phyloP scores from a whole-genome alignment of 2,888 invertebrate species.

The Synanthedon formicaeformis region DNA sequence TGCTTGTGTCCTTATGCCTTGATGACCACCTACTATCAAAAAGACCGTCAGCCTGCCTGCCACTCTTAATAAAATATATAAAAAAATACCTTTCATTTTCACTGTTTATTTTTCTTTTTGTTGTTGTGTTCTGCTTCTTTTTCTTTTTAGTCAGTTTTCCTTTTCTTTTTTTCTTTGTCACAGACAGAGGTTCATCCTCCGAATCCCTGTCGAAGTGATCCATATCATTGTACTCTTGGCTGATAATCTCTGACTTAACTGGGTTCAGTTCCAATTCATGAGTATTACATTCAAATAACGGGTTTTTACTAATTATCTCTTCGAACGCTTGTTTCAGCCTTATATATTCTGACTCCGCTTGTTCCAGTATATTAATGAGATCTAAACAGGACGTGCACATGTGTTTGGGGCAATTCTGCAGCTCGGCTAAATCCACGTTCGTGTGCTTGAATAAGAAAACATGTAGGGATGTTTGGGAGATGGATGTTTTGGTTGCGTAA shows the following conservation, averaged over 20 bases:
- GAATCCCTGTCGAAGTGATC: conserved; percentile 19
- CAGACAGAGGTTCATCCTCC: conserved; percentile 50
- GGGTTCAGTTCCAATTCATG: conserved; percentile 16
- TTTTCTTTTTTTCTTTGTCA: conserved; percentile 38
- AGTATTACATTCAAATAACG: conserved; percentile 30
- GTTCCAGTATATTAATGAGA: conserved; percentile 47
- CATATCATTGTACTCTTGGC: conserved; percentile 10
- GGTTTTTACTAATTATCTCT: conserved; percentile 48
- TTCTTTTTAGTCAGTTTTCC: conserved; percentile 39
- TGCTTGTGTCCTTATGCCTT: too few relatives aligned
- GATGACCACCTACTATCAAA: too few relatives aligned
- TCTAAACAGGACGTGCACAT: conserved; percentile 47
- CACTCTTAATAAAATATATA: too few relatives aligned
- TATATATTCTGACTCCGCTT: conserved; percentile 46
- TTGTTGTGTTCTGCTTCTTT: conserved; percentile 20
- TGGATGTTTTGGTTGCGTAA: conserved; percentile 24
- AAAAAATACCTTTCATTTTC: not conserved
- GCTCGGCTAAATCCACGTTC: conserved; percentile 22
- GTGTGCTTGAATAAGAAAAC: conserved; percentile 38
- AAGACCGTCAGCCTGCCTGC: too few relatives aligned
- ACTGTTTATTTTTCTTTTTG: not conserved
- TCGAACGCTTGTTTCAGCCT: conserved; percentile 50
- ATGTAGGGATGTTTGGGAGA: conserved; percentile 31
- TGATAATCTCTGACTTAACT: conserved; percentile 25
- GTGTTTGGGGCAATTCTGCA: conserved; percentile 23